Percentiles rank a stretch among this genome's conserved stretches.
phyloP scores from a whole-genome alignment of 2,797 vertebrate genomes.

The Phaenicophaeus curvirostris region DNA sequence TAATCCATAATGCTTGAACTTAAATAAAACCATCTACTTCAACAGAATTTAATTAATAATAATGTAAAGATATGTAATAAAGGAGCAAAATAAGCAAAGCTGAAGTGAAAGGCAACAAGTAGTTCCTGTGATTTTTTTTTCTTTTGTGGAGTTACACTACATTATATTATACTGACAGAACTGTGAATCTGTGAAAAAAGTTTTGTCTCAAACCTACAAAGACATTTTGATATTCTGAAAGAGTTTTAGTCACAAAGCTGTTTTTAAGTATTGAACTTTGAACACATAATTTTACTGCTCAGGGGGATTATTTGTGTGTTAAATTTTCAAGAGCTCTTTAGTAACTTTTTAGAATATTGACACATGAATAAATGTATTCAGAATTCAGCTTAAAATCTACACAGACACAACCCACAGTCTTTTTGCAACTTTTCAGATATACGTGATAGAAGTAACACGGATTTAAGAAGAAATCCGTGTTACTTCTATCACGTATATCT shows the following conservation, averaged over 20 bases:
- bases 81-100: background rate
- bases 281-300: background rate
- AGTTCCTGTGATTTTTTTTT: background rate
- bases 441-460: too few species aligned
- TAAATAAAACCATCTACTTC: background rate
- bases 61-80: background rate
- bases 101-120: background rate
- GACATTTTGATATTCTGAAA: background rate
- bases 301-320: background rate
- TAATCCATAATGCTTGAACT: background rate
- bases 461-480: background rate
- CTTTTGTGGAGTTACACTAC: background rate
- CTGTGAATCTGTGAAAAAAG: background rate
- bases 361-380: background rate
- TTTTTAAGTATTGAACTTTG: background rate
- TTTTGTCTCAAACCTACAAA: background rate
- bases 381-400: background rate
- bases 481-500: background rate
- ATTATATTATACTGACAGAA: background rate
- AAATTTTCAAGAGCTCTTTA: background rate
- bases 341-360: background rate
- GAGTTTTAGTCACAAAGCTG: background rate
- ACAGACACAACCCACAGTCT: background rate
- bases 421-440: background rate
- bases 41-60: background rate